Evolutionary conservation across 2,797 vertebrate species (phyloP).

Genomic region (Psittacula echo): DNA sequence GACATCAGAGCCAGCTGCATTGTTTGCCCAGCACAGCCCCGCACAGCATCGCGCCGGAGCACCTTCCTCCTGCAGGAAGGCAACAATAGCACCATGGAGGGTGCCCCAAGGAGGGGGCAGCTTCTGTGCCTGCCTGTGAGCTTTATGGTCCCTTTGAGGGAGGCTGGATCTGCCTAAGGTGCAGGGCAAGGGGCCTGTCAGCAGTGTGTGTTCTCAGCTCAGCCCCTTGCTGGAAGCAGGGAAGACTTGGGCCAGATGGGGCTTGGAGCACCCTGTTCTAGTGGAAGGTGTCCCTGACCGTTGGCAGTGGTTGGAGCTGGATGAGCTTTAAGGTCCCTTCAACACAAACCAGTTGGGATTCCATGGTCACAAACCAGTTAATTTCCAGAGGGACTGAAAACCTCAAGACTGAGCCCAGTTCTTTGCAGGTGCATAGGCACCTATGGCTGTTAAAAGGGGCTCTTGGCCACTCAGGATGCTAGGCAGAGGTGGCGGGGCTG

Average conservation of each 20-base stretch:
- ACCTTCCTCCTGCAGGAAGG: neutral
- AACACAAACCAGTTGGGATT: neutral
- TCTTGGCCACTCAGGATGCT: neutral
- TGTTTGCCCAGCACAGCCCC: neutral
- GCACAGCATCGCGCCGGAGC: fast-evolving
- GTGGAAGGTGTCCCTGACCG: neutral
- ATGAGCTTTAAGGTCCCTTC: neutral
- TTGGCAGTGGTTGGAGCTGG: neutral
- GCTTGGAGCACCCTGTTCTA: neutral
- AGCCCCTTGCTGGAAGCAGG: neutral
- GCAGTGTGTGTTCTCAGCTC: neutral
- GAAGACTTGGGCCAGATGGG: neutral
- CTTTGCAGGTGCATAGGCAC: fast-evolving
- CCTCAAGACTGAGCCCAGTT: neutral
- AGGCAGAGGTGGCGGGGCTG: neutral
- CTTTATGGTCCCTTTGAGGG: neutral
- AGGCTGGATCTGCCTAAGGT: neutral
- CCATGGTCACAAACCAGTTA: neutral
- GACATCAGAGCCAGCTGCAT: neutral
- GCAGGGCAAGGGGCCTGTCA: neutral
- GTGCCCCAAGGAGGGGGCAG: neutral
- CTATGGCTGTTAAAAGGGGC: neutral
- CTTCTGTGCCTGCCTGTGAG: neutral
- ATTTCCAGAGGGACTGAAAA: neutral
- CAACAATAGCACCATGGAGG: neutral